A percentile compares a stretch with the other conserved stretches of the same genome.
Conservation (phyloP, 53 echinoderm and acorn worm genomes). For the Hippasteria phrygiana region DNA sequence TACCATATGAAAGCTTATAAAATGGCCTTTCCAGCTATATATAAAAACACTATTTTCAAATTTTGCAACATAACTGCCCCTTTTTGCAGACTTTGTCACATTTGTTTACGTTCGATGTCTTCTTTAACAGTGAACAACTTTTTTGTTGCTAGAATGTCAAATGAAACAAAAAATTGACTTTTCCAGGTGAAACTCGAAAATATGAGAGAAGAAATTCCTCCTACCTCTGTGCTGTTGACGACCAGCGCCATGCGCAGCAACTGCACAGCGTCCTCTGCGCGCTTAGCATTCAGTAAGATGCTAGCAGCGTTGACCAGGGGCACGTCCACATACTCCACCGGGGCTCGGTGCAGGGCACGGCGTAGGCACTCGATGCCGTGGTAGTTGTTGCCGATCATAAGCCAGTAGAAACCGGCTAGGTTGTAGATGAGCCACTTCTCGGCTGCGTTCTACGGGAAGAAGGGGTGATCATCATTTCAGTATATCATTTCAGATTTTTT, state of each 20-base stretch:
- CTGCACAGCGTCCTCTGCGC: conserved; percentile 81
- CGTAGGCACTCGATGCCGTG: conserved; percentile 92
- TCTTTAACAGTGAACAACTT: too few species aligned
- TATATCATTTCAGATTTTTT: too few species aligned
- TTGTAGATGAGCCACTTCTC: conserved; percentile 84
- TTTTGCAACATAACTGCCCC: too few species aligned
- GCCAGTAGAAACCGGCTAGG: conserved; percentile 87
- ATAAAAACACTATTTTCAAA: too few species aligned
- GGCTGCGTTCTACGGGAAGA: conserved; percentile 55
- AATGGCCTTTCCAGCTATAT: too few species aligned
- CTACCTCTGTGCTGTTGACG: conserved; percentile 88
- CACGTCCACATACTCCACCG: conserved; percentile 79
- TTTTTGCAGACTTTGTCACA: too few species aligned
- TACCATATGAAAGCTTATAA: too few species aligned
- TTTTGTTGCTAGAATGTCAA: too few species aligned
- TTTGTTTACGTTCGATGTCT: too few species aligned
- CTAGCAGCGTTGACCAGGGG: conserved; percentile 84
- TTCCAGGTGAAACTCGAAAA: neutral
- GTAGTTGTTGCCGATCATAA: conserved; percentile 74
- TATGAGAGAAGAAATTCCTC: neutral
- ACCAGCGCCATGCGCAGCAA: conserved; percentile 85
- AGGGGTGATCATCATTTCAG: too few species aligned
- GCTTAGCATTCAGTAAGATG: conserved; percentile 70
- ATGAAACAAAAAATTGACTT: too few species aligned
- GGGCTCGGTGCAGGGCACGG: conserved; percentile 81